A percentile compares a stretch with the other conserved stretches of the same genome.
These are phyloP conservation scores for Bhutanitis thaidina DNA, from an alignment of 2,888 invertebrate genomes.

Conservation along the genomic window DNA sequence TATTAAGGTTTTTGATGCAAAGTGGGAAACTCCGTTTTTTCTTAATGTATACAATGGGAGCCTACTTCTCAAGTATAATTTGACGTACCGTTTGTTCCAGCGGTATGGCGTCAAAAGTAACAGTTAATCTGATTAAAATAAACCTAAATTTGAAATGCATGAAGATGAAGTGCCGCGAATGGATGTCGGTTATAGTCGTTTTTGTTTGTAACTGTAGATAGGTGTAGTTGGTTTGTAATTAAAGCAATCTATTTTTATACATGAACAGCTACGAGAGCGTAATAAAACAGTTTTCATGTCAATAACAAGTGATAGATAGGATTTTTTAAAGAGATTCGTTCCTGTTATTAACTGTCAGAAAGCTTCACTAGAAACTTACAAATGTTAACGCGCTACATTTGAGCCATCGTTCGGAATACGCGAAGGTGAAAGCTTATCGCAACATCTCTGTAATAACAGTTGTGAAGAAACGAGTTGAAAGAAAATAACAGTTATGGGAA, in stretches of 20 bases:
- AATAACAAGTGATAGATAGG: too few species aligned
- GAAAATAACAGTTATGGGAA: conserved; percentile 26
- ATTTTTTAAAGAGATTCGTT: too few species aligned
- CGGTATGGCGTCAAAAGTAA: conserved; percentile 48
- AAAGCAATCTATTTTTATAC: not conserved
- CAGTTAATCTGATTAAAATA: conserved; percentile 33
- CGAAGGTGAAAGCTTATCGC: conserved; percentile 13
- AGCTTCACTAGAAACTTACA: too few species aligned
- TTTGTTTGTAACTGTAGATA: conserved; percentile 17
- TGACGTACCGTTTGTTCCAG: conserved; percentile 69
- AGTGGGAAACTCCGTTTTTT: conserved; percentile 21
- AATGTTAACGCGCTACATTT: not conserved
- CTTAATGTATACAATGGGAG: conserved; percentile 56
- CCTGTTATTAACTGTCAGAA: too few species aligned
- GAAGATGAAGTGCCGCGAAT: conserved; percentile 11
- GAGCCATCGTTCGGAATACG: not conserved
- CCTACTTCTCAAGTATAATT: conserved; percentile 74
- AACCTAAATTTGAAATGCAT: conserved; percentile 20
- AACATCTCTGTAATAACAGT: conserved; percentile 12
- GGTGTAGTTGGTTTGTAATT: conserved; percentile 1
- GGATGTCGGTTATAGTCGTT: conserved; percentile 5
- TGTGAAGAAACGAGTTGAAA: conserved; percentile 21
- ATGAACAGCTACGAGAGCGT: too few species aligned
- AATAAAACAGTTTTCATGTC: too few species aligned
- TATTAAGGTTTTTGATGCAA: conserved; percentile 11